Evolutionary conservation across 2,888 invertebrate genomes (phyloP), one percentile per base, ranked within the genome.

Genomic region (Standfussiana lucernea): DNA sequence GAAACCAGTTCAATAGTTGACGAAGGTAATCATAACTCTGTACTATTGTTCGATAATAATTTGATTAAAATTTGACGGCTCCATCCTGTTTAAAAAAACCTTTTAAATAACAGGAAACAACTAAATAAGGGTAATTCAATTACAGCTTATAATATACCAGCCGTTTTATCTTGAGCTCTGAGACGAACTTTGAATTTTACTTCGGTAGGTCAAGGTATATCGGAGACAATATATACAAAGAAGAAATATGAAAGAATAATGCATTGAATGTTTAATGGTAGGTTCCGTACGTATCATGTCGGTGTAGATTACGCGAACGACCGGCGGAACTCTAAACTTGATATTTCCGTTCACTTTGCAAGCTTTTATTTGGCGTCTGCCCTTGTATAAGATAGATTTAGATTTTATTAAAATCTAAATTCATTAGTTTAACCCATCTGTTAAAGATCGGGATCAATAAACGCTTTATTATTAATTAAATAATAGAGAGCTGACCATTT

Each of bases 51-150:
- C 82, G 81, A 91, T 86, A 90, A 86, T 95, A 95, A 95, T 95
- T 95, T 95, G 94, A 95, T 95, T 95, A 95, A 95, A 94, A 93
- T 94, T 94, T 95, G 95, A 95, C 95, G 87, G 91, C 92, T 94
- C 87, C 93, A 94, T 95, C 95, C 95, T 94, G 95, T 92, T 81
- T 78, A 77, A 86, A 91, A 88, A 89, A 90, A 88, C 91, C 40
- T 77, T 83, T 85, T 78, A 92, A 91, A 90, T 86, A 86, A 90
- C 94, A 93, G 95, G 95, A 95, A 94, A 93, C 90, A 89, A 90
- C 89, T 86, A 89, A 92, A 90, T 90, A 91, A 86, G 89, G 93
- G 93, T 93, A 95, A 94, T 95, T 94, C 92, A 95, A 95, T 95
- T 95, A 94, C 91, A 90, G 84, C 83, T 82, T 89, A 89, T 86